Evolutionary conservation across 2,797 vertebrate genomes (phyloP), one percentile per base, ranked within the genome.

Genomic region (Danio jaintianensis): DNA sequence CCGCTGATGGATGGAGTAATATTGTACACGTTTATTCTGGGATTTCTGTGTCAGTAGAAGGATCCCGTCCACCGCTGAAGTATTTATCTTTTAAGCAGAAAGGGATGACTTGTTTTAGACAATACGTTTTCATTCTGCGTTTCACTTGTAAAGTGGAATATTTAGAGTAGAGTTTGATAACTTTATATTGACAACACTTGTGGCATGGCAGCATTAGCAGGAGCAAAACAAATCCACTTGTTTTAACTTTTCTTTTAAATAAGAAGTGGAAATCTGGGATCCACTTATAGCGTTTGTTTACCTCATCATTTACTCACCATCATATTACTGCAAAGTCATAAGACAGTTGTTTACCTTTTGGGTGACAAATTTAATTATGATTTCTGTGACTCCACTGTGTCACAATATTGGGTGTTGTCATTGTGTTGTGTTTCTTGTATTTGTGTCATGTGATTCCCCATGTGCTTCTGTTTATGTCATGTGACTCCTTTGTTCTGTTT

Each of bases 1-100:
- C 88, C 86, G 92, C 90, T 92, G 92, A 93, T 89, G 90, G 91
- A 91, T 91, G 89, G 87, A 90, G 86, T 90, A 90, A 89, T 84
- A 89, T 90, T 90, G 90, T 86, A 90, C 88, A 89, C 85, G 84
- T 84, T 84, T 86, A 84, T 86, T 75, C 80, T 68, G 76, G 77
- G 85, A 86, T 91, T 92, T 90, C 85, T 86, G 75, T 66, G 69
- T 83, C 73, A 52, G 42, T 72, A 59, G 53, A 76, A 50, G 53
- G 61, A 52, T 77, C 82, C 52, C 48, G n/a, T 81, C 50, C 45
- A 47, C 42, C 43, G 43, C 70, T 63, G 73, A 80, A 67, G 50
- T 77, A 80, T 74, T 70, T 50, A 79, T 82, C 71, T 61, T 72
- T 81, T 80, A 71, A 64, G 18, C 78, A 83, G 79, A 83, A 79